Evolutionary conservation across 1,140 invertebrate genomes (phyloP).

Genomic region (Dufourea novaeangliae): DNA sequence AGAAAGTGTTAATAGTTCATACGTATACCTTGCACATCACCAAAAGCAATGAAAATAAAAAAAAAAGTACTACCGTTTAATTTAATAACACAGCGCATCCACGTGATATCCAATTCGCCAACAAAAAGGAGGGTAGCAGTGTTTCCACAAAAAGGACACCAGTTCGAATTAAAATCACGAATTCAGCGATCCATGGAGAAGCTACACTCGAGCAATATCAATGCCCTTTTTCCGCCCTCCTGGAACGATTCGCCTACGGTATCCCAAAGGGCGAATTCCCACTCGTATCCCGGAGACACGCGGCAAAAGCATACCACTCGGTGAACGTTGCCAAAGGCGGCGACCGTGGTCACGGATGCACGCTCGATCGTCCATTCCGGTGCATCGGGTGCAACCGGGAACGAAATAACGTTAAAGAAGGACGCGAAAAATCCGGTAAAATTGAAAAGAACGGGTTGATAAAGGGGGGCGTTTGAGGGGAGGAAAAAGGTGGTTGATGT

Average conservation of each 20-base stretch:
- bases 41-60: too few species aligned
- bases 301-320: conserved; percentile 31
- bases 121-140: too few species aligned
- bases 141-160: too few species aligned
- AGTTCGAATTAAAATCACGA: too few species aligned
- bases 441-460: too few species aligned
- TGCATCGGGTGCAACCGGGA: conserved; percentile 26
- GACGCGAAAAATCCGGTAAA: too few species aligned
- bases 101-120: too few species aligned
- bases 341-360: conserved; percentile 31
- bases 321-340: conserved; percentile 30
- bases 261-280: neutral
- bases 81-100: too few species aligned
- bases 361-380: conserved; percentile 36
- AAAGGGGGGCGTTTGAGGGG: neutral
- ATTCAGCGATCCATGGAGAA: too few species aligned
- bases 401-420: conserved; percentile 19
- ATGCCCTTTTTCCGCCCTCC: neutral
- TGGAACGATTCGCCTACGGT: neutral
- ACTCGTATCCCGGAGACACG: neutral
- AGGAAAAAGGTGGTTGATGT: conserved; percentile 35
- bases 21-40: too few species aligned
- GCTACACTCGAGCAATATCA: neutral
- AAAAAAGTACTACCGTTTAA: too few species aligned
- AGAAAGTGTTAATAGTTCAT: too few species aligned